phyloP scores from a whole-genome alignment of 2,888 invertebrate species.

The Meandrusa payeni region DNA sequence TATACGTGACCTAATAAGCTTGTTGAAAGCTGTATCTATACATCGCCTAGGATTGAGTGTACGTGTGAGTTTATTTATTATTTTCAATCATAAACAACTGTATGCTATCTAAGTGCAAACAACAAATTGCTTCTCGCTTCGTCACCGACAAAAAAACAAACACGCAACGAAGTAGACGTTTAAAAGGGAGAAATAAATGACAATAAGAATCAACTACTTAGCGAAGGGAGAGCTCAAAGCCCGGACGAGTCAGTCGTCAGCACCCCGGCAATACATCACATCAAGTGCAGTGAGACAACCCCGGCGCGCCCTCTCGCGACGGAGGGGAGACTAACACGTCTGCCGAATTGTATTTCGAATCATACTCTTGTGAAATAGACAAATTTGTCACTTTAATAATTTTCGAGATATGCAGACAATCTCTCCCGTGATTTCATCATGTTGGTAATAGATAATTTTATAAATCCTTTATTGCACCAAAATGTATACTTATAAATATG shows the following conservation, averaged over 20 bases:
- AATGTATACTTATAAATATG: no score
- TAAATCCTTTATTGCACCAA: no score
- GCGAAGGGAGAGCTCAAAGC: slow-evolving; percentile 33
- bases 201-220: slow-evolving; percentile 37
- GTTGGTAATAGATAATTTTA: no score
- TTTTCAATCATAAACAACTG: no score
- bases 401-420: no score
- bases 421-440: no score
- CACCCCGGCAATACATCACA: slow-evolving; percentile 48
- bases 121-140: slow-evolving; percentile 21
- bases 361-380: slow-evolving; percentile 10
- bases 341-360: slow-evolving; percentile 13
- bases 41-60: no score
- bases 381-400: no score
- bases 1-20: no score
- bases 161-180: slow-evolving; percentile 23
- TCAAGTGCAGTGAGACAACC: slow-evolving; percentile 39
- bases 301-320: slow-evolving; percentile 18
- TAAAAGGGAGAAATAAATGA: slow-evolving; percentile 34
- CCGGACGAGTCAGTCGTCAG: slow-evolving; percentile 30
- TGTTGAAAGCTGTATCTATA: no score
- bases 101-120: slow-evolving; percentile 8
- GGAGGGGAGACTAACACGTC: slow-evolving; percentile 8
- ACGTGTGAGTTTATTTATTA: no score
- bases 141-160: slow-evolving; percentile 22